A percentile compares a stretch with the other conserved stretches of the same genome.
Evolutionary conservation across 1,140 invertebrate species (phyloP).

Genomic region (Magallana angulata): DNA sequence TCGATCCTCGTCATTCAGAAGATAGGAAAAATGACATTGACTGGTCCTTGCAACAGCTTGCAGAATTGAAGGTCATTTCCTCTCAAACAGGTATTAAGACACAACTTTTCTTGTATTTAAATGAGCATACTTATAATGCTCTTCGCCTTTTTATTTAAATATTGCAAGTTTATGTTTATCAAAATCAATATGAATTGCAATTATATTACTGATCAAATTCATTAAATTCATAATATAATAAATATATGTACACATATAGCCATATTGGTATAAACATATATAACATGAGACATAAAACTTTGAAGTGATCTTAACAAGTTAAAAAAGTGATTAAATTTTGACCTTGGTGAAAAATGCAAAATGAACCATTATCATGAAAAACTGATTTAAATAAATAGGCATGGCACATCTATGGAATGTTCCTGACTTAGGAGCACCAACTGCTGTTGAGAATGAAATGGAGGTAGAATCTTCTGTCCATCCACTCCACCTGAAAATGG

Average conservation of each 20-base stretch:
- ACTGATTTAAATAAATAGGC: neutral
- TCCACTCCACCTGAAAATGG: neutral
- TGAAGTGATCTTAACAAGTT: neutral
- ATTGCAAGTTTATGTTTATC: neutral
- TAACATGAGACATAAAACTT: neutral
- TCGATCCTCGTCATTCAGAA: conserved; percentile 14
- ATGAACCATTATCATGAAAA: neutral
- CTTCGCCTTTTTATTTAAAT: too few relatives aligned
- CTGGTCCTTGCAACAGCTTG: conserved; percentile 3
- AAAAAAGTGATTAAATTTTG: neutral
- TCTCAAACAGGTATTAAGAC: neutral
- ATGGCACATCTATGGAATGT: conserved; percentile 14
- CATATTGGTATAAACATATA: neutral
- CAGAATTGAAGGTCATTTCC: neutral
- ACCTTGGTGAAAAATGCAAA: too few relatives aligned
- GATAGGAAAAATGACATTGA: neutral
- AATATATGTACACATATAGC: neutral
- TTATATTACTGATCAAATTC: neutral
- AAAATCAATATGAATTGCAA: neutral
- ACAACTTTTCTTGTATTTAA: too few relatives aligned
- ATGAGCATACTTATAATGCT: too few relatives aligned
- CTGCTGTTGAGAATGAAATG: neutral
- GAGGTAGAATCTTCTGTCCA: conserved; percentile 3
- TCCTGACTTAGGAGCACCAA: conserved; percentile 28
- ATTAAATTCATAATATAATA: neutral